Evolutionary conservation across 2,113 vertebrate species (phyloP).

Genomic region (Pseudopodoces humilis): DNA sequence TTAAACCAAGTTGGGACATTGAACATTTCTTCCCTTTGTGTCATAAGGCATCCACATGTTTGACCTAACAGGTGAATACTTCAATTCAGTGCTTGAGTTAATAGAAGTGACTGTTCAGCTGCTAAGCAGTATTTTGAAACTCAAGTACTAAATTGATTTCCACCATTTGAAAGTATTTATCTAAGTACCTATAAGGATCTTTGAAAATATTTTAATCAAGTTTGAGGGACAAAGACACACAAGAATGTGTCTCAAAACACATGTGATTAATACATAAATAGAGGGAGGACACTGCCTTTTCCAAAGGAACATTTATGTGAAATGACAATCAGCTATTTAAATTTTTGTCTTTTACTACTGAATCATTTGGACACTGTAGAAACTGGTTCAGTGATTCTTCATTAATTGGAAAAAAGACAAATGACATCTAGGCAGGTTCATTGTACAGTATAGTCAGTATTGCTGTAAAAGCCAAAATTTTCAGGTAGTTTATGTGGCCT

Average conservation of each 20-base stretch:
- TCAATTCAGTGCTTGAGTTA: not conserved
- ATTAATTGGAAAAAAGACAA: not conserved
- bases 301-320: not conserved
- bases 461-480: not conserved
- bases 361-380: not conserved
- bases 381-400: not conserved
- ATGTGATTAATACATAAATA: not conserved
- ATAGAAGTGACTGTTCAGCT: not conserved
- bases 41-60: not conserved
- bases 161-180: not conserved
- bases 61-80: not conserved
- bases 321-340: not conserved
- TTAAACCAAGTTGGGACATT: not conserved
- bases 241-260: not conserved
- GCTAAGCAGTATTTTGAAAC: conserved; percentile 10
- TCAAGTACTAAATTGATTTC: not conserved
- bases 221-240: not conserved
- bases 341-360: not conserved
- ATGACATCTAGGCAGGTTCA: not conserved
- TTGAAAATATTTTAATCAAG: conserved; percentile 14
- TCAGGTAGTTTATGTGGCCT: not conserved
- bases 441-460: not conserved
- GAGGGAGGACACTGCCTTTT: not conserved
- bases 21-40: not conserved
- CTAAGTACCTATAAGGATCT: not conserved